phyloP scores from a whole-genome alignment of 2,797 vertebrate genomes.

The Peromyscus attwateri region DNA sequence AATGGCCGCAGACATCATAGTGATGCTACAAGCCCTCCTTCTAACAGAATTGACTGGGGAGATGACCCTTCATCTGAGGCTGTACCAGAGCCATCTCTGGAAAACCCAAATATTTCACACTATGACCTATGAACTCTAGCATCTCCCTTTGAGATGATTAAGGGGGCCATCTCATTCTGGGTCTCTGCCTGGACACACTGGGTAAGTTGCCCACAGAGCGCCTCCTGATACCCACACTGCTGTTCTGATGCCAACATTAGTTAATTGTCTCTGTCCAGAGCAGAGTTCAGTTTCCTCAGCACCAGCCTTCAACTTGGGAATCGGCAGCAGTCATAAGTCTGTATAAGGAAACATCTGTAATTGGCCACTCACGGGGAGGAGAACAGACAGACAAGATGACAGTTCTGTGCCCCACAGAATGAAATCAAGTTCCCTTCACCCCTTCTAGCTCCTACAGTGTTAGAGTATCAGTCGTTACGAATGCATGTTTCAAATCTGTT shows the following conservation, averaged over 20 bases:
- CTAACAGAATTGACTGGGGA: not conserved
- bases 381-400: not conserved
- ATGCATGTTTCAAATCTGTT: not conserved
- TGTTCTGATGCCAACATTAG: not conserved
- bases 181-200: not conserved
- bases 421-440: not conserved
- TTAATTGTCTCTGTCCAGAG: slow-evolving; percentile 21
- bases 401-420: not conserved
- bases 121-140: not conserved
- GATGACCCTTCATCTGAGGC: not conserved
- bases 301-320: not conserved
- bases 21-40: not conserved
- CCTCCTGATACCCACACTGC: not conserved
- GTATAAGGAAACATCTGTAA: not conserved
- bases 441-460: fast-evolving
- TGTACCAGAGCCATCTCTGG: not conserved
- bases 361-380: not conserved
- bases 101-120: not conserved
- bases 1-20: not conserved
- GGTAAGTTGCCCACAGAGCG: not conserved
- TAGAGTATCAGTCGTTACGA: not conserved
- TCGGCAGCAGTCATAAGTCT: not conserved
- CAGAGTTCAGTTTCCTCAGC: not conserved
- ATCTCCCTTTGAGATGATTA: not conserved
- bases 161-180: not conserved